These are phyloP conservation scores for Conopomorpha cramerella DNA, from an alignment of 1,140 invertebrate genomes.

Conservation along the genomic window DNA sequence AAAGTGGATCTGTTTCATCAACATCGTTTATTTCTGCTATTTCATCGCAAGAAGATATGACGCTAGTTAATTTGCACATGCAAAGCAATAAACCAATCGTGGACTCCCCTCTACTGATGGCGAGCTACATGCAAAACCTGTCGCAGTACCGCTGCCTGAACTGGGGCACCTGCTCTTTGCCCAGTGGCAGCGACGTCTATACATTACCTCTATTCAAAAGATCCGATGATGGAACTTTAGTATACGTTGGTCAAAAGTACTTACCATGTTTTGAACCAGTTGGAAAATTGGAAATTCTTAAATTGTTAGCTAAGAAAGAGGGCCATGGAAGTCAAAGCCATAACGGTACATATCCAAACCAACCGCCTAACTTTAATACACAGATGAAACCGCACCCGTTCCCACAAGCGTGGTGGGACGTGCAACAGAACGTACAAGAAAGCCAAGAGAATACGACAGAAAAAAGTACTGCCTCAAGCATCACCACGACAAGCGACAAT, in stretches of 20 bases:
- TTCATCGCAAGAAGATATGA: conserved; percentile 92
- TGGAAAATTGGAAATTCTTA: conserved; percentile 38
- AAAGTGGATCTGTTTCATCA: conserved; percentile 76
- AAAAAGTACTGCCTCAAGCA: conserved; percentile 28
- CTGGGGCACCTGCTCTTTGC: conserved; percentile 73
- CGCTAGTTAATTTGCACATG: conserved; percentile 91
- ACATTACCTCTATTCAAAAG: conserved; percentile 76
- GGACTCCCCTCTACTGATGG: conserved; percentile 91
- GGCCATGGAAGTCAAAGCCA: conserved; percentile 31
- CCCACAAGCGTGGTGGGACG: conserved; percentile 55
- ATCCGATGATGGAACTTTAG: conserved; percentile 73
- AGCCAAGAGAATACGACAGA: conserved; percentile 48
- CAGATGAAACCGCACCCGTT: conserved; percentile 55
- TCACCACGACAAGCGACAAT: conserved; percentile 68
- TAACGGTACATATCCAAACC: conserved; percentile 39
- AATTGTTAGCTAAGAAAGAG: conserved; percentile 46
- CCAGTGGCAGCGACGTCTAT: conserved; percentile 71
- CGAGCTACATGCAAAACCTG: conserved; percentile 91
- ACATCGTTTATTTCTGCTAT: conserved; percentile 91
- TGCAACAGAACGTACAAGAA: conserved; percentile 46
- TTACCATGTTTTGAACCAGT: conserved; percentile 43
- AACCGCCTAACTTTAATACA: conserved; percentile 48
- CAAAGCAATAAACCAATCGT: conserved; percentile 94
- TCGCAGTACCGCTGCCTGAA: conserved; percentile 81
- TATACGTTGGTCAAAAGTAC: conserved; percentile 73